phyloP scores from a whole-genome alignment of 2,888 invertebrate species.

The Phengaris alcon region DNA sequence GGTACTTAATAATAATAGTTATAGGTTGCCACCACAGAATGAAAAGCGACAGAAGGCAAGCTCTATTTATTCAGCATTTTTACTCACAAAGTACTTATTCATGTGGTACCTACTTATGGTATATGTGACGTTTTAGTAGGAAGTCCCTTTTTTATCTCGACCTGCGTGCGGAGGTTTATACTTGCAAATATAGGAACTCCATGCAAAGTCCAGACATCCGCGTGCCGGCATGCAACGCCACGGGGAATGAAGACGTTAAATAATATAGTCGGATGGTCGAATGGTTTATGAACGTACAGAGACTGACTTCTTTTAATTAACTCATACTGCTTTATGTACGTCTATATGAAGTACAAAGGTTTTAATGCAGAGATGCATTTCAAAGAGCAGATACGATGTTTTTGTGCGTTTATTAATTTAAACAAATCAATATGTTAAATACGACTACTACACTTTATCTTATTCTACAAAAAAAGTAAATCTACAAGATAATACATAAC shows the following conservation, averaged over 20 bases:
- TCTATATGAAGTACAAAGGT: constrained; percentile 24
- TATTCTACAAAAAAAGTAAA: no score
- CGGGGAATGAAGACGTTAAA: constrained; percentile 77
- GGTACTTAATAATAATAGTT: not conserved
- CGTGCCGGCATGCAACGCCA: constrained; percentile 71
- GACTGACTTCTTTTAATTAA: constrained; percentile 46
- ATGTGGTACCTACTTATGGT: not conserved
- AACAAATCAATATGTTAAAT: not conserved
- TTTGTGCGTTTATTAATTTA: not conserved
- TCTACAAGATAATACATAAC: not conserved
- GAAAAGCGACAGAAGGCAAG: not conserved
- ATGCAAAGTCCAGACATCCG: constrained; percentile 52
- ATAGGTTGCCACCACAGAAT: not conserved
- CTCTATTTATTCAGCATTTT: not conserved
- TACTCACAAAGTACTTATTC: not conserved
- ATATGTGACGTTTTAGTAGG: constrained; percentile 2
- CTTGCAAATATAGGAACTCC: constrained; percentile 39
- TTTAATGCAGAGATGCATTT: not conserved
- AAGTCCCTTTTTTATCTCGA: constrained; percentile 27
- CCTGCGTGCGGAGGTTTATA: constrained; percentile 34
- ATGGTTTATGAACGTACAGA: constrained; percentile 64
- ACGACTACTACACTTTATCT: no score
- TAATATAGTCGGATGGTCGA: constrained; percentile 73
- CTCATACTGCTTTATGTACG: constrained; percentile 31
- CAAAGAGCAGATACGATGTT: not conserved